Conservation (phyloP, 1,140 invertebrate species). For the Drosophila ananassae region DNA sequence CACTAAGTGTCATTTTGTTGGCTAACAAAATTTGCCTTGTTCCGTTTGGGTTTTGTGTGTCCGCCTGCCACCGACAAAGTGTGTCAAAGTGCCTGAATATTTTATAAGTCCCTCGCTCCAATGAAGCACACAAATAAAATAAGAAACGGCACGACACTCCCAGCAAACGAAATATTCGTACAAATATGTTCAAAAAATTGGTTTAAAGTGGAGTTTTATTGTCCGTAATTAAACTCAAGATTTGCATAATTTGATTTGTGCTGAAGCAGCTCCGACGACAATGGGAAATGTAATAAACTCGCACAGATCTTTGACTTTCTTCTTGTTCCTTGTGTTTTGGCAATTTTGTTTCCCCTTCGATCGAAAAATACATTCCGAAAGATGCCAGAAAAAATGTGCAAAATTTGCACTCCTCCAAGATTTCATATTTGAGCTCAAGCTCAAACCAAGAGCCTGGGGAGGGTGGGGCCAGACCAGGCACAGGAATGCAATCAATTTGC, state of each 20-base stretch:
- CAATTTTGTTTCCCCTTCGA: slow-evolving; percentile 37
- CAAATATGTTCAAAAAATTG: slow-evolving; percentile 45
- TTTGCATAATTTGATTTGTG: slow-evolving; percentile 69
- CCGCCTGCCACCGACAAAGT: slow-evolving; percentile 40
- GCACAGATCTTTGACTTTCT: slow-evolving; percentile 14
- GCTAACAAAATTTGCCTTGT: slow-evolving; percentile 53
- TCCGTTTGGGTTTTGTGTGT: slow-evolving; percentile 32
- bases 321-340: slow-evolving; percentile 23
- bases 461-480: slow-evolving; percentile 26
- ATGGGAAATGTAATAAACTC: slow-evolving; percentile 51
- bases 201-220: slow-evolving; percentile 47
- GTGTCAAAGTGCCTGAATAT: slow-evolving; percentile 61
- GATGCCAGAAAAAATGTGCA: slow-evolving; percentile 65
- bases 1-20: slow-evolving; percentile 78
- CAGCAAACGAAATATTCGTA: neutral
- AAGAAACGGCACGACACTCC: slow-evolving; percentile 5
- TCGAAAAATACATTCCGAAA: slow-evolving; percentile 55
- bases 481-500: slow-evolving; percentile 84
- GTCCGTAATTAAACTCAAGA: slow-evolving; percentile 55
- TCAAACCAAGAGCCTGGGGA: neutral
- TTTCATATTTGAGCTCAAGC: slow-evolving; percentile 40
- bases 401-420: slow-evolving; percentile 67
- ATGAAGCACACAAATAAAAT: slow-evolving; percentile 57
- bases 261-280: slow-evolving; percentile 4
- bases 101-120: slow-evolving; percentile 51